Percentiles rank a stretch among this genome's conserved stretches.
Evolutionary conservation across 2,888 invertebrate species (phyloP).

Genomic region (Chrysopilus asiliformis): DNA sequence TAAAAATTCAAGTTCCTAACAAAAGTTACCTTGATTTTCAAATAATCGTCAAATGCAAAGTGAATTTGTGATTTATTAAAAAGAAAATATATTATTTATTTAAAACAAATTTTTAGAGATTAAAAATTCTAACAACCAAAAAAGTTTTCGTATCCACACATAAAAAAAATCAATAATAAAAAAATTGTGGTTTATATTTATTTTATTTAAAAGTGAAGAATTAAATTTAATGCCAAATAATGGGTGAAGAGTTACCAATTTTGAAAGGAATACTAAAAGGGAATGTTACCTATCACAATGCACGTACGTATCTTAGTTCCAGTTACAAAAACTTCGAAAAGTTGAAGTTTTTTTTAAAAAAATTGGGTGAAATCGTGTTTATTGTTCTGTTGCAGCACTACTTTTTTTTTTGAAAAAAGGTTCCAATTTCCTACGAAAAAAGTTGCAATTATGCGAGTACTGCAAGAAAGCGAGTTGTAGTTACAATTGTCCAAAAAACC

Average conservation of each 20-base stretch:
- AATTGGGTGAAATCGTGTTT: too few species aligned
- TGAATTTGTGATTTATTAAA: too few species aligned
- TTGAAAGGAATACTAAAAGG: conserved; percentile 83
- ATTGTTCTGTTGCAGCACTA: too few species aligned
- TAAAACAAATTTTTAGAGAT: not conserved
- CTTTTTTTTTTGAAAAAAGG: too few species aligned
- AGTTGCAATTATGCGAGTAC: too few species aligned
- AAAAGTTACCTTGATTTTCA: too few species aligned
- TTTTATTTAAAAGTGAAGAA: conserved; percentile 1
- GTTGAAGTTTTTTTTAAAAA: too few species aligned
- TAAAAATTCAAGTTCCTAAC: too few species aligned
- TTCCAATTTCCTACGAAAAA: conserved; percentile 27
- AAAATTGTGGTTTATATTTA: conserved; percentile 11
- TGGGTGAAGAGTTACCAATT: conserved; percentile 84
- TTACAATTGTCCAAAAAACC: too few species aligned
- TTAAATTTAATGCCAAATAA: conserved; percentile 34
- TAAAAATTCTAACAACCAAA: conserved; percentile 4
- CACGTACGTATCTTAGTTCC: conserved; percentile 59
- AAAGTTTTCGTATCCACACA: conserved; percentile 11
- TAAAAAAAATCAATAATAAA: conserved; percentile 11
- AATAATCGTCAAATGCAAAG: too few species aligned
- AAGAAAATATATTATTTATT: too few species aligned
- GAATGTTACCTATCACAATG: conserved; percentile 83
- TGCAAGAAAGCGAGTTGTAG: too few species aligned
- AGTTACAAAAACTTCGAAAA: not conserved